Evolutionary conservation across 2,113 vertebrate genomes (phyloP), one percentile per base, ranked within the genome.

Genomic region (Enhydra lutris): DNA sequence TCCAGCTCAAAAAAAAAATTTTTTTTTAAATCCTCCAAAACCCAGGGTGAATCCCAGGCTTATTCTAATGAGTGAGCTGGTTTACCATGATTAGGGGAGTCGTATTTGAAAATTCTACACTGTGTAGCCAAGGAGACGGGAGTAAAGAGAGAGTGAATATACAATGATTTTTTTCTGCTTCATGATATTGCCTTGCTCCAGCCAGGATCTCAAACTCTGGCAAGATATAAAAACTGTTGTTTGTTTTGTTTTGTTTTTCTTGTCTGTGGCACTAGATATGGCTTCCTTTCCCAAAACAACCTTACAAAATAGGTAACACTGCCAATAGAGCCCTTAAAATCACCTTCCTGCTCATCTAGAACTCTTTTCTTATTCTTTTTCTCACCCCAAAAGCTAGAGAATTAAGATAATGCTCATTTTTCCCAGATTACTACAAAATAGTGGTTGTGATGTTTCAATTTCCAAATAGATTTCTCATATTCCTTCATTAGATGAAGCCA

Each of bases 361-460:
- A 47, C 24, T 84, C 63, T 73, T 94, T 87, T 63, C 34, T 18
- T 20, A 39, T 78, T 94, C 8, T 61, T 71, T 86, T 89, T 76
- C 78, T 92, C 15, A 83, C 7, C 10, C 42, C 31, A 57, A 88
- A 63, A 59, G 45, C 45, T 55, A 97, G 52, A 92, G 86, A 67
- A 57, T 24, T 29, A 83, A 85, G 42, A 24, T 81, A 87, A 83
- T 36, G 14, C 31, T 89, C 31, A 85, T 39, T 18, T 26, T 85
- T 85, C 61, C 52, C 42, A 90, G 36, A n/a, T 97, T 89, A 73
- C 76, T 89, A 50, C 47, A 81, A 87, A 91, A 96, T 18, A 78
- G 74, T 67, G 29, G 23, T 82, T 96, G 24, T 74, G n/a, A 91
- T 52, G 92, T 97, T 97, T 78, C 87, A 57, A 80, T 63, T 96